Conservation (phyloP, 2,113 vertebrate genomes). For the Cisticola juncidis region DNA sequence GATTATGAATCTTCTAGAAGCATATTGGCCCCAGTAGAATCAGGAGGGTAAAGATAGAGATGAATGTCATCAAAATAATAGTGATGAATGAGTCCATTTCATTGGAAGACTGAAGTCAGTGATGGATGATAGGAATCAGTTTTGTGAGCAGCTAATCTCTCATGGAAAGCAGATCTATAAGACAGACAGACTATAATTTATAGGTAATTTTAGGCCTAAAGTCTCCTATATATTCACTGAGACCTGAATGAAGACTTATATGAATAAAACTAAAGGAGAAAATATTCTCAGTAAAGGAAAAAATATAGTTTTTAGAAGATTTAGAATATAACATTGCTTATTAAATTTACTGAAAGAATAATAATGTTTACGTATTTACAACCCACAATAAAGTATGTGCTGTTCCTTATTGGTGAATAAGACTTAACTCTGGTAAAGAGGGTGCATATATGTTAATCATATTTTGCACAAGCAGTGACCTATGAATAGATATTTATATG, state of each 20-base stretch:
- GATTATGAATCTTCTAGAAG: background rate
- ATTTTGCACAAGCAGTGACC: background rate
- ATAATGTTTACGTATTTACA: background rate
- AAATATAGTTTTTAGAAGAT: background rate
- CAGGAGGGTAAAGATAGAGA: background rate
- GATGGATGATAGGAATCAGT: slow-evolving; percentile 31
- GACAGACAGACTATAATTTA: slow-evolving; percentile 15
- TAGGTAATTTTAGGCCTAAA: slow-evolving; percentile 18
- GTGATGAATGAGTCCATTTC: slow-evolving; percentile 64
- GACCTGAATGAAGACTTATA: background rate
- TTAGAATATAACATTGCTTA: background rate
- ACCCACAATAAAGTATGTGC: background rate
- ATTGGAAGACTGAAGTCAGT: slow-evolving; percentile 58
- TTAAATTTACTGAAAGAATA: background rate
- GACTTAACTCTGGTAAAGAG: background rate
- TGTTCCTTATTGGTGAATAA: background rate
- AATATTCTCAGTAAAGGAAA: background rate
- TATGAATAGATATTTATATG: background rate
- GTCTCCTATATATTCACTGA: background rate
- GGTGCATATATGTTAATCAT: background rate
- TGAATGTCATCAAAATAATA: slow-evolving; percentile 25
- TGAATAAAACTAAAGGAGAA: background rate
- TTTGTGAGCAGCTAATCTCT: slow-evolving; percentile 31
- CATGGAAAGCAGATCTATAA: slow-evolving; percentile 31
- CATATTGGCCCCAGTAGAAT: background rate